phyloP scores from a whole-genome alignment of 2,888 invertebrate genomes.

The Leptopilina syphax region DNA sequence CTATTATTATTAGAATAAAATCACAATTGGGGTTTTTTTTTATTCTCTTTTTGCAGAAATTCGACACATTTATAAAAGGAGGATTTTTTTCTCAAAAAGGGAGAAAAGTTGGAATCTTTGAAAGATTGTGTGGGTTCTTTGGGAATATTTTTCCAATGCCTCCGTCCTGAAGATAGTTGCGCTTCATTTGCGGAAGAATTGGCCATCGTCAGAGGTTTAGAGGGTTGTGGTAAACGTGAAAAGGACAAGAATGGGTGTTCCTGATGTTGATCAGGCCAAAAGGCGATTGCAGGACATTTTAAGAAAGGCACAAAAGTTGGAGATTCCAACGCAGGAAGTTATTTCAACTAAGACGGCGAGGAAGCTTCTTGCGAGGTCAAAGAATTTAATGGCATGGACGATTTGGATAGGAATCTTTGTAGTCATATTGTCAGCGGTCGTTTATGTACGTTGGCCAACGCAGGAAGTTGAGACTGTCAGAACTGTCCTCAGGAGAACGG shows the following conservation, averaged over 20 bases:
- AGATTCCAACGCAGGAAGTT: slow-evolving; percentile 66
- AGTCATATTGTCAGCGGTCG: slow-evolving; percentile 63
- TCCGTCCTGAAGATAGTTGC: slow-evolving; percentile 44
- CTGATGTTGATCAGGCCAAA: slow-evolving; percentile 69
- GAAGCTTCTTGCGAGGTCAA: slow-evolving; percentile 68
- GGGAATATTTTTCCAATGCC: slow-evolving; percentile 51
- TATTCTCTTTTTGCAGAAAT: slow-evolving; percentile 10
- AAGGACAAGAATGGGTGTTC: slow-evolving; percentile 63
- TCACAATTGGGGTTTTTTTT: slow-evolving; percentile 9
- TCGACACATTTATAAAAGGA: slow-evolving; percentile 40
- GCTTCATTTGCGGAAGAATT: slow-evolving; percentile 19
- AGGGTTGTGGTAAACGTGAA: neutral
- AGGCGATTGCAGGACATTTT: slow-evolving; percentile 68
- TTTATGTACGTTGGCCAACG: slow-evolving; percentile 71
- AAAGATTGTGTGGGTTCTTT: slow-evolving; percentile 7
- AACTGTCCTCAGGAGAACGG: slow-evolving; percentile 71
- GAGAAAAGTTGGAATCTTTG: slow-evolving; percentile 31
- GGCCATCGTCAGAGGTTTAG: neutral
- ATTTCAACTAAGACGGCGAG: slow-evolving; percentile 68
- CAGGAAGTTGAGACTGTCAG: slow-evolving; percentile 71
- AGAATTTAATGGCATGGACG: slow-evolving; percentile 66
- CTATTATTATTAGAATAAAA: neutral
- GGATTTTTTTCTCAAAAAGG: neutral
- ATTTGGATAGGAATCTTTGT: slow-evolving; percentile 67
- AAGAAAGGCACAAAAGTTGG: slow-evolving; percentile 67